phyloP scores from a whole-genome alignment of 1,140 invertebrate species.

The Plodia interpunctella region DNA sequence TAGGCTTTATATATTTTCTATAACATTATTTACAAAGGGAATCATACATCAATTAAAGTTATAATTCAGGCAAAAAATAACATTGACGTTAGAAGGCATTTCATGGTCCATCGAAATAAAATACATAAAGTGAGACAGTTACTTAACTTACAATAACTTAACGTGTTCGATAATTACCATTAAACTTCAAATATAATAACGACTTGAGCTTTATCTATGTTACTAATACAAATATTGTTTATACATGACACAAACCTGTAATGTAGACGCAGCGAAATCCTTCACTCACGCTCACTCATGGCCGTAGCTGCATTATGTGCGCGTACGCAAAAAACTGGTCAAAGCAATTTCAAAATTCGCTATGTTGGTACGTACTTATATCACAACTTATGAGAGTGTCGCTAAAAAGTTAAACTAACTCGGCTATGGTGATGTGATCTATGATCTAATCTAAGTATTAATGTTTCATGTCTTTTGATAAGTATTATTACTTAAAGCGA shows the following conservation, averaged over 20 bases:
- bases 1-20: conserved; percentile 26
- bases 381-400: conserved; percentile 42
- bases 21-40: conserved; percentile 30
- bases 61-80: conserved; percentile 34
- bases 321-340: too few relatives aligned
- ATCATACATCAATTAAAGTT: conserved; percentile 17
- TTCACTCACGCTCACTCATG: not conserved
- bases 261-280: conserved; percentile 12
- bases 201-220: conserved; percentile 48
- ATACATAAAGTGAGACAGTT: conserved; percentile 17
- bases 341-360: conserved; percentile 35
- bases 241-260: conserved; percentile 10
- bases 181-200: conserved; percentile 37
- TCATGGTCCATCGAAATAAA: conserved; percentile 47
- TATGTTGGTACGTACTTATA: conserved; percentile 20
- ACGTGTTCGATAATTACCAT: conserved; percentile 18
- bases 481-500: conserved; percentile 34
- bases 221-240: conserved; percentile 38
- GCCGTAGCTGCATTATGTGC: too few relatives aligned
- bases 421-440: conserved; percentile 36
- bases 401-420: conserved; percentile 31
- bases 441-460: conserved; percentile 24
- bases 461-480: conserved; percentile 44
- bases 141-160: conserved; percentile 16
- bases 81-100: conserved; percentile 56